These are phyloP conservation scores for Euproctis similis DNA, from an alignment of 2,888 invertebrate species.

Conservation along the genomic window DNA sequence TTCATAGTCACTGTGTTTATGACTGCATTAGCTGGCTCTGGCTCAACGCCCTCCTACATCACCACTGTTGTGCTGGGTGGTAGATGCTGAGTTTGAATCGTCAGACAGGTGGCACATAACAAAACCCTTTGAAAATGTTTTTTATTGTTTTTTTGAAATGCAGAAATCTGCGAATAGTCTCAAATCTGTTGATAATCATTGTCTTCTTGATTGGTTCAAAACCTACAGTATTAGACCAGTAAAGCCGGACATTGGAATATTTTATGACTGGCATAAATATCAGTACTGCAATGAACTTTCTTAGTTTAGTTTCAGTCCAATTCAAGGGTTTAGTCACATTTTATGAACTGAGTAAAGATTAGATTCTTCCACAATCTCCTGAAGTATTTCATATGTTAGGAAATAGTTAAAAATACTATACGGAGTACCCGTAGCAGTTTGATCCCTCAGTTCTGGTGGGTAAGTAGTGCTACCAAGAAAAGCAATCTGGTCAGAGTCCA, in stretches of 20 bases:
- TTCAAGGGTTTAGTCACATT: constrained; percentile 18
- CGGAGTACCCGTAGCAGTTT: constrained; percentile 26
- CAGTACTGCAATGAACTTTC: constrained; percentile 27
- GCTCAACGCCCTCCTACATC: too few relatives aligned
- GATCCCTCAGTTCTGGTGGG: constrained; percentile 30
- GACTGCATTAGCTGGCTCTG: too few relatives aligned
- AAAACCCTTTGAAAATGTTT: too few relatives aligned
- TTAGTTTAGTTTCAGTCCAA: constrained; percentile 20
- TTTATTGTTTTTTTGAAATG: too few relatives aligned
- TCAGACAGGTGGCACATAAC: too few relatives aligned
- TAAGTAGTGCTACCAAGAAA: constrained; percentile 30
- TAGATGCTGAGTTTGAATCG: too few relatives aligned
- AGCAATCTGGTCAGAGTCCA: constrained; percentile 32
- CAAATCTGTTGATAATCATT: constrained; percentile 29
- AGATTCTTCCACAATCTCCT: constrained; percentile 22
- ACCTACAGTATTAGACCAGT: constrained; percentile 30
- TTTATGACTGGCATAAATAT: constrained; percentile 26
- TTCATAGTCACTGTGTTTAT: too few relatives aligned
- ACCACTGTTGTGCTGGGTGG: too few relatives aligned
- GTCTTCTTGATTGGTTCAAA: constrained; percentile 28
- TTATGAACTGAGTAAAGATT: constrained; percentile 23
- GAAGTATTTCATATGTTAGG: constrained; percentile 24
- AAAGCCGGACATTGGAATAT: constrained; percentile 29
- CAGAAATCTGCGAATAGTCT: constrained; percentile 25
- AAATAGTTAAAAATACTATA: constrained; percentile 19